phyloP scores from a whole-genome alignment of 2,113 vertebrate genomes.

The Brachyhypopomus occidentalis region DNA sequence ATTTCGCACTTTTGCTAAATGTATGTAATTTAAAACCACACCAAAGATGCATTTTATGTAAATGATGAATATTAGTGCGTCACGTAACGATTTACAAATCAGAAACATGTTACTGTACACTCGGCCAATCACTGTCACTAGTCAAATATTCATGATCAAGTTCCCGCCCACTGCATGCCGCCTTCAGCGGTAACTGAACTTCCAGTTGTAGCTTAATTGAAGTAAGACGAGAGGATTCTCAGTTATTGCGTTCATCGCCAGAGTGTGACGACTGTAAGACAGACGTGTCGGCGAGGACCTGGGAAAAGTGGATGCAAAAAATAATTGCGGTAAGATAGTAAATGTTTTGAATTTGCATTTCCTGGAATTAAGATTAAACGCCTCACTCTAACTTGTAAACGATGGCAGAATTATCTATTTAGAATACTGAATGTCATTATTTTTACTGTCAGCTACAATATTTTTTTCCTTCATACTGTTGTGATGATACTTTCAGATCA shows the following conservation, averaged over 20 bases:
- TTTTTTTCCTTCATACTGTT: too few relatives aligned
- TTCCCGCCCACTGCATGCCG: not conserved
- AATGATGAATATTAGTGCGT: too few relatives aligned
- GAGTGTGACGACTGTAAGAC: not conserved
- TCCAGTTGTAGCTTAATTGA: not conserved
- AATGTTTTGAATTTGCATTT: not conserved
- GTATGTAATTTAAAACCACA: too few relatives aligned
- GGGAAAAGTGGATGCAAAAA: too few relatives aligned
- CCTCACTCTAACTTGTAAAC: not conserved
- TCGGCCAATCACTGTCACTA: slow-evolving; percentile 19
- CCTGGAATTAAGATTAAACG: not conserved
- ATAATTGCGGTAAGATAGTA: too few relatives aligned
- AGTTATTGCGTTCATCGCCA: too few relatives aligned
- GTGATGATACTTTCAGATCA: too few relatives aligned
- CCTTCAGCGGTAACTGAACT: not conserved
- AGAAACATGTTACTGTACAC: too few relatives aligned
- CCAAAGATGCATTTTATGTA: too few relatives aligned
- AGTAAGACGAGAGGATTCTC: too few relatives aligned
- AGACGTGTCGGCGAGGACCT: not conserved
- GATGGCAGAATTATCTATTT: not conserved
- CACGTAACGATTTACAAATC: not conserved
- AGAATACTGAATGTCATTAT: not conserved
- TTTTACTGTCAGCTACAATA: too few relatives aligned
- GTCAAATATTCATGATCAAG: not conserved
- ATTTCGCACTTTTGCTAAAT: too few relatives aligned